Evolutionary conservation across 2,888 invertebrate species (phyloP), one percentile per base, ranked within the genome.

Genomic region (Drosophila vallismaia): DNA sequence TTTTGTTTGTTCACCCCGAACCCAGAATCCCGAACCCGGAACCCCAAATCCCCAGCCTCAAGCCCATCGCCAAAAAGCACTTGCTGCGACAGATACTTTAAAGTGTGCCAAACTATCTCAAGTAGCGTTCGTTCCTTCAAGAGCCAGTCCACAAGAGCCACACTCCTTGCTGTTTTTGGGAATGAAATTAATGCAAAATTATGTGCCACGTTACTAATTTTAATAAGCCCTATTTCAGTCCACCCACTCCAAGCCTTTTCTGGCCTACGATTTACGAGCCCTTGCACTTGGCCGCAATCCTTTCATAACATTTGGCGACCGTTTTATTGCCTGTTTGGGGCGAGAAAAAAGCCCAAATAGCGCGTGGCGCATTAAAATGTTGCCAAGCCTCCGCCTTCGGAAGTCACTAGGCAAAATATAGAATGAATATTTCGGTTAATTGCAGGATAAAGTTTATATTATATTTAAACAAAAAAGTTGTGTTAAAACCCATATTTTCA

Each of bases 201-300:
- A 81, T 81, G 83, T 81, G 80, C 83, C 68, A 79, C 80, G 80
- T 85, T 79, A 85, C 81, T 86, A 86, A 81, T 81, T 86, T 86
- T 73, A 75, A 77, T 77, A 69, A 72, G 69, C 49, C 31, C 24
- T 12, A 6, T n/a, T 19, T 33, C 33, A 14, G 10, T 14, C 31
- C 29, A 26, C 4, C 19, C 19, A 19, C 19, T 12, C 48, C 29
- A 4, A 14, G 2, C 8, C 38, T 44, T 12, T 31, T 28, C 46
- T 64, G 53, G 74, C 77, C 77, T 60, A 82, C 76, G 75, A 81
- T 81, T 85, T 81, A 81, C 79, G 86, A 82, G 79, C 75, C 26
- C 29, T 49, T 67, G 70, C 76, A 77, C 63, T 75, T 71, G 79
- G 64, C 75, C 84, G 66, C 80, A 86, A 86, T 80, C 86, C 81